Base-by-base conservation (phyloP, 2,113 vertebrate genomes). In the Electrona antarctica region DNA sequence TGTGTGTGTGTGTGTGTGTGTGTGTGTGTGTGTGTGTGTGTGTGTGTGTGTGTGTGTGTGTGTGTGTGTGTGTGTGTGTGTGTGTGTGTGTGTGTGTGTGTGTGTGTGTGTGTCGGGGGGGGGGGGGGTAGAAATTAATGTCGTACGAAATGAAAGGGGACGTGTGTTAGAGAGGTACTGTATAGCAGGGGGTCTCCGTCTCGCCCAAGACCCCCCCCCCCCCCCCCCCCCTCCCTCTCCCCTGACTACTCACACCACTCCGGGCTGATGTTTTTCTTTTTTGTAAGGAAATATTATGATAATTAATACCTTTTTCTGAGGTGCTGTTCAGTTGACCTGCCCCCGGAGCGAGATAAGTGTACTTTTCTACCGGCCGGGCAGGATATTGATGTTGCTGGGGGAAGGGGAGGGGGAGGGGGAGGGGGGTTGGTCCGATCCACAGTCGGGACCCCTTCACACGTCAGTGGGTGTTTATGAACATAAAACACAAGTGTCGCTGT, bases 251-350 rank as follows among this genome's bases (percentile, higher is more conserved):
- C 21, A 21, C 21, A 21, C 21, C 21, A 21, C 21, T 21, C 21
- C 21, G 21, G 21, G 21, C 21, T 21, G 21, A 21, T 21, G 21
- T 21, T 21, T 21, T 21, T 21, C 21, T 21, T 21, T 21, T 21
- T 21, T 15, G 45, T 21, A 4, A 0, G 45, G 46, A 60, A 60
- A 60, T 60, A 60, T n/a, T 73, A 60, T 57, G 72, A 82, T 80
- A 73, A 85, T 80, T 82, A 74, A 78, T 60, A 54, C 4, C 0
- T 48, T 50, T 82, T 60, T 33, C 72, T 83, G 78, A 88, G 81
- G 76, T 71, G 9, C 51, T 47, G 47, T 76, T 69, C 8, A 50
- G 69, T 67, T 76, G 71, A 84, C 67, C 69, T 70, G 71, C 48
- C 47, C 77, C 66, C 14, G 71, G 70, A 71, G 78, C 55, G 80